Percentiles rank a stretch among this genome's conserved stretches.
These are phyloP conservation scores for cattle (Bos taurus) DNA, from an alignment of 2,113 vertebrate genomes.

Conservation along the genomic window DNA sequence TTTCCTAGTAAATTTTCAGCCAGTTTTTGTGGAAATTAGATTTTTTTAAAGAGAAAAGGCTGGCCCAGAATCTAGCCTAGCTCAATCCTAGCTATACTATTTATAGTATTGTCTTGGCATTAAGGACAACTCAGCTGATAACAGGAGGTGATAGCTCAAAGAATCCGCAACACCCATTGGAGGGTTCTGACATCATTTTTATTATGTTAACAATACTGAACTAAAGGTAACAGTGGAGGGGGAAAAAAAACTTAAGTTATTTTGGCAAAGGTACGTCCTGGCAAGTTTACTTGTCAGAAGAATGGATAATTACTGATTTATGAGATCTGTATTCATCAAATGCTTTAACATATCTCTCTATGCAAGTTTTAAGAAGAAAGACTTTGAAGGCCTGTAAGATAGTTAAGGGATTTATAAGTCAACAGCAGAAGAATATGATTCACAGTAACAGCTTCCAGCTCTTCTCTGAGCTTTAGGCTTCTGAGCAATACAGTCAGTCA, in stretches of 20 bases:
- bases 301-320: not conserved
- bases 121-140: not conserved
- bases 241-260: not conserved
- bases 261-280: not conserved
- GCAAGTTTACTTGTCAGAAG: not conserved
- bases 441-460: not conserved
- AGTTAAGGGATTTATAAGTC: conserved; percentile 20
- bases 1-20: not conserved
- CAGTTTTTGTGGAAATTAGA: not conserved
- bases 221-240: not conserved
- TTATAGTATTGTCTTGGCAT: not conserved
- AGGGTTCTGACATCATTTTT: not conserved
- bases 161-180: not conserved
- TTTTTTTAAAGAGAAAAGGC: not conserved
- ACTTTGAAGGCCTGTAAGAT: not conserved
- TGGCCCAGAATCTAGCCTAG: not conserved
- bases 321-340: not conserved
- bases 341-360: conserved; percentile 21
- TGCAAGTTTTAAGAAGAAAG: conserved; percentile 11
- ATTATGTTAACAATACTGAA: not conserved
- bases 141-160: not conserved
- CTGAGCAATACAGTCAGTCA: not conserved
- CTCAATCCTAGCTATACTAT: not conserved
- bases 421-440: conserved; percentile 13
- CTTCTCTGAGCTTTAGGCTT: conserved; percentile 6